phyloP scores from a whole-genome alignment of 2,797 vertebrate species.

The Hippopotamyrus pictus region DNA sequence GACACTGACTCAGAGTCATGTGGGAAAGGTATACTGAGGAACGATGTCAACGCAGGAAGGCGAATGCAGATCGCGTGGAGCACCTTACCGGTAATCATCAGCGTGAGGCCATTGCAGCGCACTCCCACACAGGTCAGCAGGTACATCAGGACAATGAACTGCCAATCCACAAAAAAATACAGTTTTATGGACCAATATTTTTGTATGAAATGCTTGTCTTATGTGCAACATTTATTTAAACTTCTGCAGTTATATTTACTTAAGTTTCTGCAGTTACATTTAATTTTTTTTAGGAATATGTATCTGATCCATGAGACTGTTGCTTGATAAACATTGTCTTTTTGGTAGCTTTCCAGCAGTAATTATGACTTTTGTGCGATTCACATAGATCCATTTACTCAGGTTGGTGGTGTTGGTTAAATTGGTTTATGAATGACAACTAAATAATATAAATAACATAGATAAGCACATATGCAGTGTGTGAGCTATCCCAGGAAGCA shows the following conservation, averaged over 20 bases:
- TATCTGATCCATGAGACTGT: not conserved
- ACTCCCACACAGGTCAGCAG: slow-evolving; percentile 78
- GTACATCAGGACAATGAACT: slow-evolving; percentile 81
- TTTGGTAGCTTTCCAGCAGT: not conserved
- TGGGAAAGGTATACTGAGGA: not conserved
- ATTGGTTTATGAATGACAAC: not conserved
- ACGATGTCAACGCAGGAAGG: not conserved
- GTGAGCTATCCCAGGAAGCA: not conserved
- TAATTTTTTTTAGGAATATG: not conserved
- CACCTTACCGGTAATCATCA: slow-evolving; percentile 73
- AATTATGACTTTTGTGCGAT: not conserved
- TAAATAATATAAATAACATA: not conserved
- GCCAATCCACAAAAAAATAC: slow-evolving; percentile 24
- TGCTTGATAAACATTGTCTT: not conserved
- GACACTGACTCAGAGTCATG: not conserved
- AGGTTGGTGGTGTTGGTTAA: not conserved
- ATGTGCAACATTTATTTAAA: not conserved
- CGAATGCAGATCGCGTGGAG: not conserved
- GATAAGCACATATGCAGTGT: not conserved
- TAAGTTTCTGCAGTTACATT: not conserved
- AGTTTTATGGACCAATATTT: not conserved
- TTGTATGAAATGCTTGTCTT: not conserved
- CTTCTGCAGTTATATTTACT: too few relatives aligned
- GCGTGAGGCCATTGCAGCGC: slow-evolving; percentile 74
- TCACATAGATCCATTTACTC: not conserved